These are phyloP conservation scores for Latrodectus hesperus DNA, from an alignment of 2,888 invertebrate genomes.

Conservation along the genomic window DNA sequence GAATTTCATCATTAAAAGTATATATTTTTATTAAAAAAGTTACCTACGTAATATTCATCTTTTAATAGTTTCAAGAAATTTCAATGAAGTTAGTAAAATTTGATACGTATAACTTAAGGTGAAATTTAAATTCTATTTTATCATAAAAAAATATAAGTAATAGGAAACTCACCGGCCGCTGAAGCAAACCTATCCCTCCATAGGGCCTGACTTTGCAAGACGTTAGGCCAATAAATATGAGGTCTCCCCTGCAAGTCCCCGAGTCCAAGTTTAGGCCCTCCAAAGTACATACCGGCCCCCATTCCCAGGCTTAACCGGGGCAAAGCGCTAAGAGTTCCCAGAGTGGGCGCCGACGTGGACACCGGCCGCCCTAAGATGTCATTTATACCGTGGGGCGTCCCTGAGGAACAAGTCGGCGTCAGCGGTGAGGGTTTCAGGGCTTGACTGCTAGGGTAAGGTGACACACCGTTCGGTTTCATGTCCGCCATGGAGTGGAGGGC, in stretches of 20 bases:
- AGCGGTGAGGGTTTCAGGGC: constrained; percentile 51
- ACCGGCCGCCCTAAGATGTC: constrained; percentile 91
- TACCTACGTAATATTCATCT: no score
- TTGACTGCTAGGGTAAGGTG: constrained; percentile 46
- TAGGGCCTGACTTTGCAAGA: constrained; percentile 84
- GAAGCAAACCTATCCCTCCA: constrained; percentile 92
- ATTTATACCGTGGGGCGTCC: constrained; percentile 95
- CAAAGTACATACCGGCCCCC: constrained; percentile 79
- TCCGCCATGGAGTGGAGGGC: constrained; percentile 71
- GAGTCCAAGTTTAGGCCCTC: constrained; percentile 74
- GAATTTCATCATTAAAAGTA: no score
- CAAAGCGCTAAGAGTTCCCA: constrained; percentile 70
- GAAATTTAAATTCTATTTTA: no score
- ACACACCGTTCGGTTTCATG: constrained; percentile 64
- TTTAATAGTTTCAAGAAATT: no score
- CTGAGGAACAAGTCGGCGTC: constrained; percentile 71
- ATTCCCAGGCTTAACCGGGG: constrained; percentile 82
- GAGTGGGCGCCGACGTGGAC: constrained; percentile 77
- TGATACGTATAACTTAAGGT: no score
- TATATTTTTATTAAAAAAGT: no score
- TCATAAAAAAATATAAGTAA: no score
- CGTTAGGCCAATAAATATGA: constrained; percentile 92
- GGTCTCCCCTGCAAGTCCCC: constrained; percentile 75
- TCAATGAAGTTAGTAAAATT: no score
- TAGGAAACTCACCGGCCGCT: constrained; percentile 77